A percentile compares a stretch with the other conserved stretches of the same genome.
These are phyloP conservation scores for Colinus virginianus DNA, from an alignment of 2,113 vertebrate species.

Conservation along the genomic window DNA sequence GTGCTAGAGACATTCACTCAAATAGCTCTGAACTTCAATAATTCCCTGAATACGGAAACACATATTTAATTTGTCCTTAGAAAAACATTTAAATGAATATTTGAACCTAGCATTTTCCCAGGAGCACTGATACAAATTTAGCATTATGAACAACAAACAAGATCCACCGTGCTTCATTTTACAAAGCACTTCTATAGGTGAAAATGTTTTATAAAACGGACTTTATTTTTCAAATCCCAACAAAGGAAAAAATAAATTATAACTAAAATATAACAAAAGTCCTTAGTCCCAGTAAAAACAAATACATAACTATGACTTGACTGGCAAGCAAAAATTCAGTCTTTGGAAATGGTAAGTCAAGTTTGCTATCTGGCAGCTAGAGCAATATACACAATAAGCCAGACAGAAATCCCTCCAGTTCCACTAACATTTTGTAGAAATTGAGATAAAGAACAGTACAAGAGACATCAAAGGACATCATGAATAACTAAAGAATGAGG, in stretches of 20 bases:
- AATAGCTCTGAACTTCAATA: neutral
- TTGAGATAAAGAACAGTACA: neutral
- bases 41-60: neutral
- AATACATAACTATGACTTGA: neutral
- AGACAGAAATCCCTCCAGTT: neutral
- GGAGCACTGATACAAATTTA: neutral
- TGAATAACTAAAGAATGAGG: neutral
- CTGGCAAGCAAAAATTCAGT: neutral
- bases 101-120: neutral
- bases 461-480: neutral
- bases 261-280: neutral
- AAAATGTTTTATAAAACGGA: neutral
- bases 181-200: neutral
- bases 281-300: neutral
- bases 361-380: neutral
- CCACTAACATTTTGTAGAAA: conserved; percentile 1
- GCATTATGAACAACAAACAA: neutral
- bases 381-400: neutral
- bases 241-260: neutral
- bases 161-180: neutral
- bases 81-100: neutral
- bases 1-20: neutral
- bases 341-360: neutral
- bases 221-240: neutral
- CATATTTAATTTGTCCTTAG: neutral